phyloP scores from a whole-genome alignment of 2,797 vertebrate genomes.

The Clarias laeviceps region DNA sequence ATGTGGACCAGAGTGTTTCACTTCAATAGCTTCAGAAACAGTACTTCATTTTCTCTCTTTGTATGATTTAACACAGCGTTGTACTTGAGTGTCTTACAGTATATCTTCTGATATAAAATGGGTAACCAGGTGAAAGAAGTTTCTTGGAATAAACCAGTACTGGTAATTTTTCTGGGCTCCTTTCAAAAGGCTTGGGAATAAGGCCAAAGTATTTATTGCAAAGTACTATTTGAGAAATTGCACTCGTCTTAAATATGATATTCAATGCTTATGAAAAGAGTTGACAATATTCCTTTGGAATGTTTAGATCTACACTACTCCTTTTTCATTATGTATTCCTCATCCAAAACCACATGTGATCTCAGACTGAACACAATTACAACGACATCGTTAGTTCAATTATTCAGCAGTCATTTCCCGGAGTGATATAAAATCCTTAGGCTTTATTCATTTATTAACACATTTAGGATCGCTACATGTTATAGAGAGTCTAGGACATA shows the following conservation, averaged over 20 bases:
- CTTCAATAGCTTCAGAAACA: constrained; percentile 60
- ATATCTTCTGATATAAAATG: not conserved
- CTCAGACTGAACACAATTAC: constrained; percentile 18
- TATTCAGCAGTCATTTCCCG: constrained; percentile 51
- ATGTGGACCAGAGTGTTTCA: constrained; percentile 61
- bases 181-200: not conserved
- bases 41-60: constrained; percentile 49
- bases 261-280: not conserved
- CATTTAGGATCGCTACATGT: constrained; percentile 46
- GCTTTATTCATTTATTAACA: constrained; percentile 58
- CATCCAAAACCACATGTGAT: not conserved
- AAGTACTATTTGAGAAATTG: constrained; percentile 4
- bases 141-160: not conserved
- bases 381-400: constrained; percentile 45
- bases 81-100: not conserved
- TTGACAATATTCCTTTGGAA: not conserved
- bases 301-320: not conserved
- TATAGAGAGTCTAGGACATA: constrained; percentile 38
- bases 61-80: constrained; percentile 51
- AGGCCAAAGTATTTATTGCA: not conserved
- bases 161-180: not conserved
- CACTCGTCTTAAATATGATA: not conserved
- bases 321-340: not conserved
- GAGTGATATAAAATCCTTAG: constrained; percentile 41
- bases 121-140: not conserved